Conservation (phyloP, 2,888 invertebrate species). For the Emmelina monodactyla region DNA sequence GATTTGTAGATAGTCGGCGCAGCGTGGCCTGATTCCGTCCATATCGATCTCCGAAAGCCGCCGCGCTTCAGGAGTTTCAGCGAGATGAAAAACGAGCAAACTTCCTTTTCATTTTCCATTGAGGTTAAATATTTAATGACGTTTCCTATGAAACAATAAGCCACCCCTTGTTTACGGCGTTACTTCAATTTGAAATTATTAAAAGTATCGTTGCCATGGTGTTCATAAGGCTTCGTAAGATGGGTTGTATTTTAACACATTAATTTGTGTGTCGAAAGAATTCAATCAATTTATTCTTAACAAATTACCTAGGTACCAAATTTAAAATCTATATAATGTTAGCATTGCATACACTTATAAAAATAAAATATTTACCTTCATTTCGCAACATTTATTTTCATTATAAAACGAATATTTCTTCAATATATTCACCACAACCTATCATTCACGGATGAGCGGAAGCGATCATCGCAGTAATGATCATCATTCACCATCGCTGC, state of each 20-base stretch:
- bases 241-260: too few relatives aligned
- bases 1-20: constrained; percentile 41
- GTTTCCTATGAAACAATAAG: not conserved
- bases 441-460: constrained; percentile 55
- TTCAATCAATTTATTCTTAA: too few relatives aligned
- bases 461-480: constrained; percentile 56
- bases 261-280: too few relatives aligned
- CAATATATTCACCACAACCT: constrained; percentile 29
- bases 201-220: too few relatives aligned
- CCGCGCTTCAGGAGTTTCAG: too few relatives aligned
- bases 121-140: not conserved
- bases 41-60: constrained; percentile 38
- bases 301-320: too few relatives aligned
- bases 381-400: too few relatives aligned
- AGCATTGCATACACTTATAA: not conserved
- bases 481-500: constrained; percentile 48
- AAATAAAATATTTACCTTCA: too few relatives aligned
- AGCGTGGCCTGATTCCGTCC: constrained; percentile 46
- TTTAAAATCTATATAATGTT: not conserved
- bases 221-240: too few relatives aligned
- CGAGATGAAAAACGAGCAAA: constrained; percentile 30
- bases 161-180: not conserved
- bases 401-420: too few relatives aligned
- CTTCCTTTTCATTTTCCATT: constrained; percentile 17
- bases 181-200: not conserved